A percentile compares a stretch with the other conserved stretches of the same genome.
Conservation (phyloP, 2,888 invertebrate species). For the Ceriagrion tenellum region DNA sequence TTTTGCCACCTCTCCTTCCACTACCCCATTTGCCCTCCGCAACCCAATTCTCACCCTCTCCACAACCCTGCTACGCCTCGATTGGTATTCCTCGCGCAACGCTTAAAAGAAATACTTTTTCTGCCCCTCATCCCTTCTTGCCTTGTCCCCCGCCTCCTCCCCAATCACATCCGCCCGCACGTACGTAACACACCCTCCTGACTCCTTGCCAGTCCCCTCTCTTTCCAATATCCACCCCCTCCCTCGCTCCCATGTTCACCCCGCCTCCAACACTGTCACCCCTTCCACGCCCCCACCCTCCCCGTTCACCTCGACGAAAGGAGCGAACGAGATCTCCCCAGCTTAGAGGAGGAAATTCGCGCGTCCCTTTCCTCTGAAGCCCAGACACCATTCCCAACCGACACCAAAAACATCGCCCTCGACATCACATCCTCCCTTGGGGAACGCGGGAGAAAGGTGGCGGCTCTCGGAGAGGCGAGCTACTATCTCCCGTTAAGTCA, state of each 20-base stretch:
- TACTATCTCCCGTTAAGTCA: neutral
- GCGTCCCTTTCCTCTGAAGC: neutral
- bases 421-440: neutral
- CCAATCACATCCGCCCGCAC: neutral
- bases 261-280: neutral
- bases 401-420: slow-evolving; percentile 35
- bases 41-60: neutral
- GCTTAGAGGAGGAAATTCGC: slow-evolving; percentile 48
- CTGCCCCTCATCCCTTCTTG: neutral
- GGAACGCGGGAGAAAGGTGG: neutral
- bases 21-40: neutral
- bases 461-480: neutral
- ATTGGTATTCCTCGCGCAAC: slow-evolving; percentile 20
- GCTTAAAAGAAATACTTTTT: slow-evolving; percentile 33
- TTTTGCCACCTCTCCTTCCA: neutral
- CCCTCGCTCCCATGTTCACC: neutral
- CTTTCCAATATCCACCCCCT: neutral
- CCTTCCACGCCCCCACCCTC: neutral
- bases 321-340: slow-evolving; percentile 14
- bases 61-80: neutral
- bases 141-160: neutral
- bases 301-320: neutral
- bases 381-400: slow-evolving; percentile 50
- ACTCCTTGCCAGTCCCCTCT: neutral
- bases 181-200: neutral